Base-by-base conservation (phyloP, 1,140 invertebrate species). In the Piezodorus guildinii region DNA sequence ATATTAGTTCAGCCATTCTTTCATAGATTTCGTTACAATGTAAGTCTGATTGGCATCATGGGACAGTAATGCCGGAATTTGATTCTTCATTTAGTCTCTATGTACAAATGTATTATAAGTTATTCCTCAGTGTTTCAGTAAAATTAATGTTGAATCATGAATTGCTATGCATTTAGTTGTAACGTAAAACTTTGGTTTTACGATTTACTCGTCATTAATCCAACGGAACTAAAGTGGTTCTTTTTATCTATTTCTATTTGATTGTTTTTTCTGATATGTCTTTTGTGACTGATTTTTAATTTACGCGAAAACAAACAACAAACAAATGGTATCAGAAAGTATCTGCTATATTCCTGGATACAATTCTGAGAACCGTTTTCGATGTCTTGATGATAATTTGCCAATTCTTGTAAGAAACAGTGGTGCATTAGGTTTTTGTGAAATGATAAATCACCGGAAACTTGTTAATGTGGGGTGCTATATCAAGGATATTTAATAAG, bases 401-500 rank as follows among this genome's bases (percentile, higher is more conserved):
- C 2, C 19, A 10, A 23, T 23, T 16, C 12, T 56, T 56, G 4
- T 23, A 25, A 56, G 19, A 56, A 25, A 16, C 15, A 56, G 2
- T 23, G 21, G 19, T 56, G 19, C 23, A 25, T 23, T 19, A 23
- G 52, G 23, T 23, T 23, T 4, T 25, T 23, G 52, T 56, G 52
- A 56, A 56, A 56, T 56, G 52, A 56, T 19, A 56, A 56, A 25
- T 23, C 52, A 56, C 52, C 17, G 19, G 52, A 56, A 56, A 56
- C 23, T 56, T 56, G 52, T 66, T 66, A 44, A 66, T 66, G 65
- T 66, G 65, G 65, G 60, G 60, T 45, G 65, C 49, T 46, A 62
- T 66, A 52, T 61, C 60, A n/a, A 30, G 65, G 44, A 34, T 66
- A 23, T 66, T 66, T 59, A 19, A 66, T 62, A 66, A 45, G 30